Conservation (phyloP, 2,113 vertebrate genomes). For the Scolopax mira region DNA sequence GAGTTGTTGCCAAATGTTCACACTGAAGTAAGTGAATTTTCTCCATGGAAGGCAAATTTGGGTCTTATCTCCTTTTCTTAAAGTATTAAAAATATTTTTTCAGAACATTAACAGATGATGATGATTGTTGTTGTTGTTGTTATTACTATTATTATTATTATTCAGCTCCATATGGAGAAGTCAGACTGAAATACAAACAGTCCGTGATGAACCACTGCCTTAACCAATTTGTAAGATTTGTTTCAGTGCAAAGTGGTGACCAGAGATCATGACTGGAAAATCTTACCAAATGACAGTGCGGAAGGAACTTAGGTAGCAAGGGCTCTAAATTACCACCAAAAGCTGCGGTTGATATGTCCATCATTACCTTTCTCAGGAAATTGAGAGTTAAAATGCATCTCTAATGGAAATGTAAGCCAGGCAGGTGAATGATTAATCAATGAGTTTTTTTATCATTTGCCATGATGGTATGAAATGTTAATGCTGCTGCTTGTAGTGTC, state of each 20-base stretch:
- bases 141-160: not conserved
- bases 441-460: not conserved
- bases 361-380: not conserved
- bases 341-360: not conserved
- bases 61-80: not conserved
- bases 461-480: not conserved
- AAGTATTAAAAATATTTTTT: not conserved
- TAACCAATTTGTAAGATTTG: not conserved
- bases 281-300: not conserved
- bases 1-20: not conserved
- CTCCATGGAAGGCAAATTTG: not conserved
- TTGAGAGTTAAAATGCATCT: not conserved
- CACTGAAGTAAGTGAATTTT: not conserved
- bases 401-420: not conserved
- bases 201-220: accelerated
- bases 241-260: not conserved
- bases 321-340: not conserved
- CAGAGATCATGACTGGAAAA: not conserved
- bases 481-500: not conserved
- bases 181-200: not conserved
- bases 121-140: not conserved
- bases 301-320: not conserved
- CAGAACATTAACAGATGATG: not conserved
- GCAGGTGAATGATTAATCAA: not conserved
- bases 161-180: not conserved